phyloP scores from a whole-genome alignment of 2,888 invertebrate species.

The Apamea crenata region DNA sequence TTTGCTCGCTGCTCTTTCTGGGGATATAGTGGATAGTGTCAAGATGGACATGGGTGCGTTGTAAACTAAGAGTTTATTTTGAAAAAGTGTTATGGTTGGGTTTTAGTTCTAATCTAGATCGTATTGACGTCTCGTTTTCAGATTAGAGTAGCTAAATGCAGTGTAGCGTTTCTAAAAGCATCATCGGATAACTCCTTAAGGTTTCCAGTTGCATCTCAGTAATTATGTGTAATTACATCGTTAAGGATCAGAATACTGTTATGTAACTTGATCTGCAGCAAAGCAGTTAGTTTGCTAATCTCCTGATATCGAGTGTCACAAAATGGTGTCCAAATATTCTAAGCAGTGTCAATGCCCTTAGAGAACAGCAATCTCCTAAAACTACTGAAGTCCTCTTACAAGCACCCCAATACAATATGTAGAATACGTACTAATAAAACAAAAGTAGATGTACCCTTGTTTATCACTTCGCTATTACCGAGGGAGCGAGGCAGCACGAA shows the following conservation, averaged over 20 bases:
- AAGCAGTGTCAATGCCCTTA: slow-evolving; percentile 33
- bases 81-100: neutral
- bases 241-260: slow-evolving; percentile 13
- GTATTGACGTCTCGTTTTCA: neutral
- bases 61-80: slow-evolving; percentile 34
- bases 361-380: slow-evolving; percentile 27
- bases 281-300: neutral
- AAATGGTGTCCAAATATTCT: neutral
- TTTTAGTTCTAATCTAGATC: slow-evolving; percentile 4
- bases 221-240: slow-evolving; percentile 4
- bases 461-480: slow-evolving; percentile 73
- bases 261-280: neutral
- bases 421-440: slow-evolving; percentile 77
- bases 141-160: neutral
- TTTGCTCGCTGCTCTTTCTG: slow-evolving; percentile 43
- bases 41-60: slow-evolving; percentile 41
- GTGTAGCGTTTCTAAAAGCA: neutral
- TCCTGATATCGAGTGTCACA: neutral
- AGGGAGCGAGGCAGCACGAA: slow-evolving; percentile 69
- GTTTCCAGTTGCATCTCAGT: neutral
- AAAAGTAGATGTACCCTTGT: slow-evolving; percentile 76
- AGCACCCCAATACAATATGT: slow-evolving; percentile 70
- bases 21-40: slow-evolving; percentile 38
- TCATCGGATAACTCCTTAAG: neutral
- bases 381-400: slow-evolving; percentile 43